phyloP scores from a whole-genome alignment of 2,797 vertebrate species.

The Jordanella pulchra region DNA sequence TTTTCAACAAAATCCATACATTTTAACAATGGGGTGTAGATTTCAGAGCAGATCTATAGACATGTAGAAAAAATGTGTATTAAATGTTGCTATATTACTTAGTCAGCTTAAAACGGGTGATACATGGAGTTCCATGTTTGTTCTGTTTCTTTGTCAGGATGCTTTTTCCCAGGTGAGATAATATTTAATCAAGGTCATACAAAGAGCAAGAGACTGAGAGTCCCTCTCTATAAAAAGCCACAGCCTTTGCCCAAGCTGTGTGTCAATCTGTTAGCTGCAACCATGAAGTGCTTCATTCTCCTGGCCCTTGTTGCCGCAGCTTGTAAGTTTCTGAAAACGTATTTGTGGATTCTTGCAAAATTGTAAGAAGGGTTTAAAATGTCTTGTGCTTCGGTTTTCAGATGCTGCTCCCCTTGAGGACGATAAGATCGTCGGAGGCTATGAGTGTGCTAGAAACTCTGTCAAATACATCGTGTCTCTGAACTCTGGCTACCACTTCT shows the following conservation, averaged over 20 bases:
- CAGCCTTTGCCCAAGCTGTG: neutral
- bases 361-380: neutral
- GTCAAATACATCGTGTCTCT: conserved; percentile 77
- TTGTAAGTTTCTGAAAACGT: conserved; percentile 35
- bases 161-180: conserved; percentile 63
- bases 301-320: conserved; percentile 49
- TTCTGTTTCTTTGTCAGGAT: conserved; percentile 28
- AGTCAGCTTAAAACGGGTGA: neutral
- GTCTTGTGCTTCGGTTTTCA: conserved; percentile 12
- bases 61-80: neutral
- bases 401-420: conserved; percentile 71
- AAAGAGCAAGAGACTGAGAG: conserved; percentile 13
- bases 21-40: neutral
- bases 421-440: conserved; percentile 81
- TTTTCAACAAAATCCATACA: neutral
- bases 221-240: conserved; percentile 37
- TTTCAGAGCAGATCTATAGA: neutral
- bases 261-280: conserved; percentile 15
- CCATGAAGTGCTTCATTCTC: conserved; percentile 63
- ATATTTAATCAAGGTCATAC: conserved; percentile 40
- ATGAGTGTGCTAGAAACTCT: conserved; percentile 74
- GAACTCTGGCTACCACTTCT: conserved; percentile 73
- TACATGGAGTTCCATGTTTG: neutral
- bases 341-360: neutral
- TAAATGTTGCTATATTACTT: neutral